phyloP scores from a whole-genome alignment of 2,113 vertebrate genomes.

The Melanocharis versteri region DNA sequence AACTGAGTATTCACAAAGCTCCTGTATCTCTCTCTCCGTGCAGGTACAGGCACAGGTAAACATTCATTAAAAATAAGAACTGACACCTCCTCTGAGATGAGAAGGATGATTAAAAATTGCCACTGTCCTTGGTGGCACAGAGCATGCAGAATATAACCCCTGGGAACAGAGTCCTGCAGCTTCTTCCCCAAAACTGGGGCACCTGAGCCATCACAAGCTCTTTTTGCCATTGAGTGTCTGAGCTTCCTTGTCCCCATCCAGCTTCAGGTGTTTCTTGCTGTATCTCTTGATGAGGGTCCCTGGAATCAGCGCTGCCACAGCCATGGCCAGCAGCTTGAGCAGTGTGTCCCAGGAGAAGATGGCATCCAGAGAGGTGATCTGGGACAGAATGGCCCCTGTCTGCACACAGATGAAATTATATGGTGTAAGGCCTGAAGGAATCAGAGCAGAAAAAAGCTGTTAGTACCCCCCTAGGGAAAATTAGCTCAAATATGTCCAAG shows the following conservation, averaged over 20 bases:
- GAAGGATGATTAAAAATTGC: slow-evolving; percentile 9
- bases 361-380: slow-evolving; percentile 89
- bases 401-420: slow-evolving; percentile 99
- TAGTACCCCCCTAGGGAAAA: not conserved
- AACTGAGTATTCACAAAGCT: not conserved
- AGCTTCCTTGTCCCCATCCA: slow-evolving; percentile 55
- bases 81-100: not conserved
- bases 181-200: not conserved
- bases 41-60: not conserved
- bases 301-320: slow-evolving; percentile 85
- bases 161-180: not conserved
- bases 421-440: slow-evolving; percentile 83
- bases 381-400: slow-evolving; percentile 91
- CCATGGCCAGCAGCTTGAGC: slow-evolving; percentile 88
- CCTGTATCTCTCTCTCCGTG: not conserved
- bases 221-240: slow-evolving; percentile 71
- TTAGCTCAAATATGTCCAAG: not conserved
- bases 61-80: slow-evolving; percentile 13
- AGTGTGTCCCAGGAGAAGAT: slow-evolving; percentile 88
- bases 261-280: slow-evolving; percentile 75
- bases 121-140: not conserved
- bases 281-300: slow-evolving; percentile 85
- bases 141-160: not conserved
- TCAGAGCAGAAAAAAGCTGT: not conserved
- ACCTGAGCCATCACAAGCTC: slow-evolving; percentile 67